These are phyloP conservation scores for Raja brachyura DNA, from an alignment of 2,113 vertebrate genomes.

Conservation along the genomic window DNA sequence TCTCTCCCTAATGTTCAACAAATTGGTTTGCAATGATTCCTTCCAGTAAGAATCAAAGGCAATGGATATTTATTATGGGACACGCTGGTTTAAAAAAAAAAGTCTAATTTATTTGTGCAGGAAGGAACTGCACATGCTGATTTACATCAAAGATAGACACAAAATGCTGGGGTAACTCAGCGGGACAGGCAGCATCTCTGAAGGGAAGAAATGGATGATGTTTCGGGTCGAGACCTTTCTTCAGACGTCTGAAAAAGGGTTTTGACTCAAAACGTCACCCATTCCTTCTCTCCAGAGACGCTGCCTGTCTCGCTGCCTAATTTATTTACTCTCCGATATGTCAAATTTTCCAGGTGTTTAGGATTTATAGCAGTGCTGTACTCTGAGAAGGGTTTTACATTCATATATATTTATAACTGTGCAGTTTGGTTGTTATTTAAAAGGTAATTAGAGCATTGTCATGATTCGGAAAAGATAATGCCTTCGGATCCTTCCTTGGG, in stretches of 20 bases:
- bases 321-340: not conserved
- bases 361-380: not conserved
- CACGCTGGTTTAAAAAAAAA: not conserved
- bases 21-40: not conserved
- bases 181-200: too few relatives aligned
- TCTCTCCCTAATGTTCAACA: not conserved
- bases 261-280: too few relatives aligned
- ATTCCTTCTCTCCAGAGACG: too few relatives aligned
- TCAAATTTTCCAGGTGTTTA: not conserved
- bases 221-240: too few relatives aligned
- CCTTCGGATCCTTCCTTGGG: not conserved
- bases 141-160: too few relatives aligned
- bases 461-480: not conserved
- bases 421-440: not conserved
- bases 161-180: too few relatives aligned
- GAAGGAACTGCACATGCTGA: too few relatives aligned
- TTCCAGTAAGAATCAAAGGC: not conserved
- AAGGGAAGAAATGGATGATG: too few relatives aligned
- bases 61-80: not conserved
- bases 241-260: too few relatives aligned
- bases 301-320: not conserved
- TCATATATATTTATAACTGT: not conserved
- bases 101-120: not conserved
- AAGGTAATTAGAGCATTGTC: not conserved
- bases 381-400: not conserved